Evolutionary conservation across 1,140 invertebrate species (phyloP), one percentile per base, ranked within the genome.

Genomic region (Formica selysi): DNA sequence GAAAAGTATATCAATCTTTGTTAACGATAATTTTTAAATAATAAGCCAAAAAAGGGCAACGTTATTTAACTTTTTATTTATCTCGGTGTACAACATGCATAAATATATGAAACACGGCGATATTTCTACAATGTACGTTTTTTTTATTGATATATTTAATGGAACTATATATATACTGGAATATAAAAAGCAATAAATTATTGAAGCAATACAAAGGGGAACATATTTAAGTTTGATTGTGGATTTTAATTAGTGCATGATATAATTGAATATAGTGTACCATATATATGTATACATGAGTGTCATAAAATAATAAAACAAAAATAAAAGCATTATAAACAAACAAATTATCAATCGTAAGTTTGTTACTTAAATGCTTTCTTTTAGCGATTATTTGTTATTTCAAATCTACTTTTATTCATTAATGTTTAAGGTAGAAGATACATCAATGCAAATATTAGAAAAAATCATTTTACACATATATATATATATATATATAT

Each of bases 101-200:
- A 85, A 70, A 54, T 51, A 32, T 68, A 5, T 57, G n/a, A 86
- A 70, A 83, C 26, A 62, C 16, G 22, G 26, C 13, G 29, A 71
- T 26, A 48, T 44, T 83, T 83, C 68, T 83, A 62, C 54, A 71
- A 81, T 73, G 26, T 79, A 70, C 41, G 11, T 6, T 83, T 59
- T 44, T 62, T 22, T 73, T 32, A 44, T 59, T 81, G 44, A 81
- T 38, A 54, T 59, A 54, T 38, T 13, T 51, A 57, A 41, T 59
- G 54, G 16, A 11, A 59, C 1, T 79, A 64, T 84, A 22, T 62
- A 6, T 32, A 11, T 59, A 22, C 51, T 85, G 61, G 38, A 80
- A 80, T 85, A 59, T 67, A 48, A 68, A 48, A 19, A 80, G 74
- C 61, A 80, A 85, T 36, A 76, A 16, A 44, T 59, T 81, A 54